Evolutionary conservation across 2,113 vertebrate genomes (phyloP).

Genomic region (Sylvia atricapilla): DNA sequence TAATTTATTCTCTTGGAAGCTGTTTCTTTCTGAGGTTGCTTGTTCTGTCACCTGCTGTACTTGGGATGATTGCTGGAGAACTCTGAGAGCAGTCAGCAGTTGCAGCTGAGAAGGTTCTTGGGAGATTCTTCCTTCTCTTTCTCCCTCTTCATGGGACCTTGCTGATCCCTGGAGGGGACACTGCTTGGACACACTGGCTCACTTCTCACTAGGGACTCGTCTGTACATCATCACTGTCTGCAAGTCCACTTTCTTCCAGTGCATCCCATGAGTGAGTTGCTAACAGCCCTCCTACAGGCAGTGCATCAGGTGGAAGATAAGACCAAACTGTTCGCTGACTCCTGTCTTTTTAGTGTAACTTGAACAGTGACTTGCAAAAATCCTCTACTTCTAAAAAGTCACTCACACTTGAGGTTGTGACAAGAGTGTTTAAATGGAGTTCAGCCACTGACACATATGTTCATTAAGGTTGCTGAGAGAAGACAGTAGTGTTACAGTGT

Average conservation of each 20-base stretch:
- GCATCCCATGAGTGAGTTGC: accelerated
- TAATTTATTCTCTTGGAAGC: background rate
- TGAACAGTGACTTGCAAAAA: background rate
- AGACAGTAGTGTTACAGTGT: accelerated
- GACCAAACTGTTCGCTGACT: background rate
- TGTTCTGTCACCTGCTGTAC: background rate
- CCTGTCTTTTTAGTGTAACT: background rate
- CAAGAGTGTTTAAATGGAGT: background rate
- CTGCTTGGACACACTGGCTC: background rate
- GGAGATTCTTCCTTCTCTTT: background rate
- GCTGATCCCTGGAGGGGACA: background rate
- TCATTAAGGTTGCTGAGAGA: background rate
- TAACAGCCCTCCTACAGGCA: accelerated
- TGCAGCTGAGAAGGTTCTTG: background rate
- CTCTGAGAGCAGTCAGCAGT: background rate
- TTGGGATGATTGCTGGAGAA: accelerated
- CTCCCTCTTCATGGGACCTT: background rate
- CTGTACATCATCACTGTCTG: accelerated
- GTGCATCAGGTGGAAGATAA: background rate
- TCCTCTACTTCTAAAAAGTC: background rate
- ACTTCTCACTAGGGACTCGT: accelerated
- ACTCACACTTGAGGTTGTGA: background rate
- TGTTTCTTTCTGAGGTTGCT: background rate
- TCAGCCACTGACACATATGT: accelerated
- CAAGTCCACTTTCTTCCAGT: background rate